A percentile compares a stretch with the other conserved stretches of the same genome.
Conservation (phyloP, 2,797 vertebrate genomes). For the Lemur catta region DNA sequence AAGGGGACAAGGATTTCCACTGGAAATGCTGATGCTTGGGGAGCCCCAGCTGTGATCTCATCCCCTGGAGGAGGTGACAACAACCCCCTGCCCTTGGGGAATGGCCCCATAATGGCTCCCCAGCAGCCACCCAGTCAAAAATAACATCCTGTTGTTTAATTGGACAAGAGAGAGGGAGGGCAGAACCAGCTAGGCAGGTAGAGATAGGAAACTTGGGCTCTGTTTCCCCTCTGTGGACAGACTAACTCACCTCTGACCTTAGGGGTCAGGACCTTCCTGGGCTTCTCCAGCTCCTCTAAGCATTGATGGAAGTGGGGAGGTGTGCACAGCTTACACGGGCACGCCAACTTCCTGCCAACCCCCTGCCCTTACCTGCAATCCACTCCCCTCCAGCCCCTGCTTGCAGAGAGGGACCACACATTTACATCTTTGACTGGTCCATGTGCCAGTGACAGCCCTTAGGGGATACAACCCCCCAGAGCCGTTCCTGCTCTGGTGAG, state of each 20-base stretch:
- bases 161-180: not conserved
- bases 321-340: not conserved
- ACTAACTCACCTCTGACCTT: not conserved
- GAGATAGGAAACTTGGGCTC: not conserved
- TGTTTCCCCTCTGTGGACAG: not conserved
- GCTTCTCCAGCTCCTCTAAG: not conserved
- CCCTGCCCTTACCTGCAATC: not conserved
- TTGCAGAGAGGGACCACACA: not conserved
- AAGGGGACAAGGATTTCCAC: conserved; percentile 71
- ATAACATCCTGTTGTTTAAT: conserved; percentile 71
- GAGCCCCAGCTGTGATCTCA: conserved; percentile 71
- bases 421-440: not conserved
- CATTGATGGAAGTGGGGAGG: not conserved
- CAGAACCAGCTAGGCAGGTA: conserved; percentile 26
- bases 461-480: not conserved
- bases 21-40: conserved; percentile 71
- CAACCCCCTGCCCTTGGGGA: conserved; percentile 34
- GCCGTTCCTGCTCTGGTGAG: not conserved
- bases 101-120: conserved; percentile 31
- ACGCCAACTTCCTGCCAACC: not conserved
- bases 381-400: not conserved
- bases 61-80: conserved; percentile 46
- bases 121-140: conserved; percentile 60
- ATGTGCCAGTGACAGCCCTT: not conserved
- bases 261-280: not conserved